Base-by-base conservation (phyloP, 2,113 vertebrate genomes). In the Nannospalax galili region DNA sequence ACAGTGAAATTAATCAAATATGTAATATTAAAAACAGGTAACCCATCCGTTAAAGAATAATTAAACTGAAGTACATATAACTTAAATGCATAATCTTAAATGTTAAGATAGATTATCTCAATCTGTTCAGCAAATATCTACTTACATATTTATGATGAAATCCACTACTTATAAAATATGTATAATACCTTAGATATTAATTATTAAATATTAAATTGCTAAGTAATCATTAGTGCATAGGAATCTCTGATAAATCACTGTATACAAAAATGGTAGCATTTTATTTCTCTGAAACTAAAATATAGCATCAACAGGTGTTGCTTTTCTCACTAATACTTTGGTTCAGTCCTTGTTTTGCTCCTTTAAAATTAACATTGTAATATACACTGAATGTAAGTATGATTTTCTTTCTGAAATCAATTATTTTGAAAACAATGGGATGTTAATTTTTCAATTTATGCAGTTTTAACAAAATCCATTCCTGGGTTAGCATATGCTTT, bases 71-170 rank as follows among this genome's bases (percentile, higher is more conserved):
- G 70, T 78, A 58, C 62, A 88, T 79, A 37, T 35, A 56, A 48
- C 74, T 96, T 30, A 7, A 58, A 82, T 86, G 10, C 30, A 42
- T 84, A 88, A 92, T 80, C 89, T 40, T 85, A 81, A 93, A 45
- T 77, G 4, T 7, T 81, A 56, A 74, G 69, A 79, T 69, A 1
- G 32, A 85, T 24, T 70, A 70, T 69, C 10, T n/a, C 48, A 82
- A 81, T 48, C 93, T 78, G 11, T 64, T 52, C 52, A 52, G 10
- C 1, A 94, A 92, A 73, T 81, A 82, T 9, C 0, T 74, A 73
- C 4, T 2, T 74, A 75, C 67, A 40, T n/a, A 40, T 89, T 67
- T 58, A n/a, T 40, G 15, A 70, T 70, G 45, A 94, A 94, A 80
- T 5, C 65, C 82, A 79, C 3, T 42, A 48, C 16, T 67, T 88